phyloP scores from a whole-genome alignment of 2,888 invertebrate species.

The Sinotaia quadrata region DNA sequence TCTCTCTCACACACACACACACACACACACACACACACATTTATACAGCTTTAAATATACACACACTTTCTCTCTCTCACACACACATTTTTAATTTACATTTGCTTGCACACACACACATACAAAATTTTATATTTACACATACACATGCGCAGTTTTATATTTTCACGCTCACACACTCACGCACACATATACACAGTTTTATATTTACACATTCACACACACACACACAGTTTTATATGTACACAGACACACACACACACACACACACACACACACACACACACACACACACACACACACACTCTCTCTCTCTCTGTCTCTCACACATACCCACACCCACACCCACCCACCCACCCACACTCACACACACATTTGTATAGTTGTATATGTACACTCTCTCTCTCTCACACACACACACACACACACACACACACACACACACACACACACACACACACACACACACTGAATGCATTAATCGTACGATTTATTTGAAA shows the following conservation, averaged over 20 bases:
- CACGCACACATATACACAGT: neutral
- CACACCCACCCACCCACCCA: constrained; percentile 6
- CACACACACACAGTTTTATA: neutral
- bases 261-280: constrained; percentile 10
- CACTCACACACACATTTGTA: constrained; percentile 11
- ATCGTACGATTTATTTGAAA: no score
- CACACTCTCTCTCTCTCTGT: neutral
- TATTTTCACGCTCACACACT: neutral
- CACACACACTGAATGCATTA: neutral
- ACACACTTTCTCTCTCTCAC: neutral
- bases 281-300: neutral
- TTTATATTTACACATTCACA: neutral
- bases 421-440: constrained; percentile 1
- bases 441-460: constrained; percentile 5
- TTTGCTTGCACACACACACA: no score
- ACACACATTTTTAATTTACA: no score
- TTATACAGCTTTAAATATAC: neutral
- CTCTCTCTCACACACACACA: neutral
- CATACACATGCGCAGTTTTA: neutral
- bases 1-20: neutral
- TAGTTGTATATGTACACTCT: neutral
- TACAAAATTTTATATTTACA: no score
- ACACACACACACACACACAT: neutral
- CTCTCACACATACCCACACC: neutral
- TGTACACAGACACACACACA: neutral